Percentiles rank a stretch among this genome's conserved stretches.
Evolutionary conservation across 2,797 vertebrate genomes (phyloP).

Genomic region (Ciconia nigra): DNA sequence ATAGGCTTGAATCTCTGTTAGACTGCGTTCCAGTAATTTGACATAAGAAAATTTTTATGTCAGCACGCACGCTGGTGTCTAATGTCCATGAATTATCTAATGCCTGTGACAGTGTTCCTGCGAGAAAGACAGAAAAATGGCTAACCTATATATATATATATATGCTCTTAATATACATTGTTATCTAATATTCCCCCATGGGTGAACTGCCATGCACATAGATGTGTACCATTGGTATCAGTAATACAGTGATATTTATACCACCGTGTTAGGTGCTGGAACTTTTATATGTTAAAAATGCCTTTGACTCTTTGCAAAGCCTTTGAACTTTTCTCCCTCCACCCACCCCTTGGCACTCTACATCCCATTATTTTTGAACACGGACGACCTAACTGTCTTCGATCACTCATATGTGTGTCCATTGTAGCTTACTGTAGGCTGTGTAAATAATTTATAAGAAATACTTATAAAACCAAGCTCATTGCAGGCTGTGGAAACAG

Average conservation of each 20-base stretch:
- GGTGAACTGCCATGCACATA: neutral
- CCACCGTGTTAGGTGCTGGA: rapidly evolving
- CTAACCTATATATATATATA: neutral
- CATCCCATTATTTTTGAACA: neutral
- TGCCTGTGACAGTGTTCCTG: neutral
- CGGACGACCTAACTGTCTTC: neutral
- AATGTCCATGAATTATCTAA: neutral
- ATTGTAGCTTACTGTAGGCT: neutral
- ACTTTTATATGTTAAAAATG: neutral
- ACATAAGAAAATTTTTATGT: neutral
- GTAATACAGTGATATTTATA: neutral
- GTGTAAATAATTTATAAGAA: neutral
- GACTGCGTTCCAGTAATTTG: neutral
- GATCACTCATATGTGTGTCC: rapidly evolving
- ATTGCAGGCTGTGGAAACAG: neutral
- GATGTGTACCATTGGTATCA: neutral
- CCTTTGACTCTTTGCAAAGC: neutral
- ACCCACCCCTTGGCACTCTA: neutral
- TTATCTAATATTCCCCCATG: neutral
- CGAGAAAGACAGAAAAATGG: neutral
- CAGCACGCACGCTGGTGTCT: neutral
- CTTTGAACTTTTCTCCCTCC: neutral
- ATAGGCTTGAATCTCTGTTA: neutral
- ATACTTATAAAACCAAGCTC: neutral
- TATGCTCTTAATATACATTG: neutral